Evolutionary conservation across 2,888 invertebrate species (phyloP).

Genomic region (Sinohyriopsis cumingii): DNA sequence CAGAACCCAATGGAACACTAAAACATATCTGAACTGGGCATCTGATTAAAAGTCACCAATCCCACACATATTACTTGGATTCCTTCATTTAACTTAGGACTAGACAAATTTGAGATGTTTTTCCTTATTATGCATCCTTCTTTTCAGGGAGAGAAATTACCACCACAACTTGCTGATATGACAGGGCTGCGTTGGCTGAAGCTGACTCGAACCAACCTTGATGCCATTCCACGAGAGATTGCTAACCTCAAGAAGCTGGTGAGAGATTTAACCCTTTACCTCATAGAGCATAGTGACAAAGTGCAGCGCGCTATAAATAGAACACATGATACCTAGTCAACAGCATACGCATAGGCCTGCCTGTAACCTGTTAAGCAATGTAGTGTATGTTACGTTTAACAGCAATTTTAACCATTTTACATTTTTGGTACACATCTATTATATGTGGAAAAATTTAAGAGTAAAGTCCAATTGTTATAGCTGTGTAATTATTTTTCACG

Average conservation of each 20-base stretch:
- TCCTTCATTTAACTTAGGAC: background rate
- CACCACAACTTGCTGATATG: constrained; percentile 85
- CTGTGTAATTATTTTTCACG: no score
- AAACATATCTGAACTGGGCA: background rate
- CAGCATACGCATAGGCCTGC: no score
- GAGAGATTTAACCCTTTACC: no score
- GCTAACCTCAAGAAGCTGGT: constrained; percentile 93
- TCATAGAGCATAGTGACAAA: no score
- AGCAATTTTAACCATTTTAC: no score
- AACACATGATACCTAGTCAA: no score
- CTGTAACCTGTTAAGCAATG: no score
- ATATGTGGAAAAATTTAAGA: no score
- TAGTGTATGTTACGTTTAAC: no score
- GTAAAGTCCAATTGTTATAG: no score
- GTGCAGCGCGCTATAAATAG: no score
- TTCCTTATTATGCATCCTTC: background rate
- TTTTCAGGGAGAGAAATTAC: constrained; percentile 56
- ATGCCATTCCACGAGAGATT: constrained; percentile 85
- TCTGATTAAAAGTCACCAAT: background rate
- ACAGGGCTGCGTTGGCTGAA: constrained; percentile 98
- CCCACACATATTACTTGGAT: background rate
- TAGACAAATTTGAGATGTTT: background rate
- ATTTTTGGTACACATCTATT: no score
- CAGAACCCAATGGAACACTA: background rate
- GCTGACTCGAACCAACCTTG: constrained; percentile 89